Conservation (phyloP, 2,888 invertebrate genomes). For the Agrypnus murinus region DNA sequence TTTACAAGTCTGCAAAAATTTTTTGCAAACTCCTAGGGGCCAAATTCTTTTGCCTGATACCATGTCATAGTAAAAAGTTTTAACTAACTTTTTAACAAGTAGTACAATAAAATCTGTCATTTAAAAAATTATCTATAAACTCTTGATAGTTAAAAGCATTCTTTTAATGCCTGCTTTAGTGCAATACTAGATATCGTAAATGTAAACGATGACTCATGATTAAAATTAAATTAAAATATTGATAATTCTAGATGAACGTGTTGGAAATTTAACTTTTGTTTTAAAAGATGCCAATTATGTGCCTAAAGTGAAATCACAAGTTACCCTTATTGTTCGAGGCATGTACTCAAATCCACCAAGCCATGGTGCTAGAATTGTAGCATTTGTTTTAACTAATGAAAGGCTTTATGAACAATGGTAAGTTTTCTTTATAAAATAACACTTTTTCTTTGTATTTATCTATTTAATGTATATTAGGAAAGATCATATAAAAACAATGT, state of each 20-base stretch:
- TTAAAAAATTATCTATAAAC: no score
- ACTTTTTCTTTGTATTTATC: neutral
- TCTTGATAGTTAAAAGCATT: no score
- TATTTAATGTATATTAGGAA: conserved; percentile 77
- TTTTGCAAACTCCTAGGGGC: no score
- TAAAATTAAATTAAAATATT: neutral
- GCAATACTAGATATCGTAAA: no score
- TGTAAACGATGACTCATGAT: no score
- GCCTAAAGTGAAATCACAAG: conserved; percentile 86
- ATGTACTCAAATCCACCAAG: conserved; percentile 98
- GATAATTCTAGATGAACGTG: conserved; percentile 85
- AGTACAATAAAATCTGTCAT: no score
- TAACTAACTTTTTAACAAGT: no score
- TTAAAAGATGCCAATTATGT: conserved; percentile 77
- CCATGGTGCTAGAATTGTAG: conserved; percentile 94
- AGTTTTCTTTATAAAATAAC: conserved; percentile 9
- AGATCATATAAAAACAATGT: conserved; percentile 89
- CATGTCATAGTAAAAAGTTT: no score
- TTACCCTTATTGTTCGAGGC: conserved; percentile 90
- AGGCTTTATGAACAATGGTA: conserved; percentile 90
- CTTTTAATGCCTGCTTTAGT: no score
- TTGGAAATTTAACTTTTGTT: conserved; percentile 93
- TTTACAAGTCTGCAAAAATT: no score
- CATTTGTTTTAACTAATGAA: conserved; percentile 84
- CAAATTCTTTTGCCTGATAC: no score